These are phyloP conservation scores for Timandra comae DNA, from an alignment of 2,888 invertebrate species.

Conservation along the genomic window DNA sequence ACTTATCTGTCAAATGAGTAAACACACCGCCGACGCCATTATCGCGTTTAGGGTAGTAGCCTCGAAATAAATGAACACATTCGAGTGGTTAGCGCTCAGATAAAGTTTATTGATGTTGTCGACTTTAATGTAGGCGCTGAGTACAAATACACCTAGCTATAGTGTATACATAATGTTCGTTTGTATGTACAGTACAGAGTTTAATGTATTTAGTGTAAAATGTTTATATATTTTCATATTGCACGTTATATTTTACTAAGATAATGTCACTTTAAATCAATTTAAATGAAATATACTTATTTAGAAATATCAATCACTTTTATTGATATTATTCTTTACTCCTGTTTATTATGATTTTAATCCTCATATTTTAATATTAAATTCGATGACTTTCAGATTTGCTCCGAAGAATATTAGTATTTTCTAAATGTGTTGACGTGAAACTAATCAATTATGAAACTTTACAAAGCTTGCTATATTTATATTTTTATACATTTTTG, in stretches of 20 bases:
- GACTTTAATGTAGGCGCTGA: constrained; percentile 42
- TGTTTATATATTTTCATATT: constrained; percentile 24
- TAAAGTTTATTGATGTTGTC: constrained; percentile 56
- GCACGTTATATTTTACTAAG: constrained; percentile 30
- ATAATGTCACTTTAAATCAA: constrained; percentile 22
- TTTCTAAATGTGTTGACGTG: constrained; percentile 36
- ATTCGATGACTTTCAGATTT: constrained; percentile 54
- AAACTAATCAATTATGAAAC: constrained; percentile 7
- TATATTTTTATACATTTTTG: constrained; percentile 7
- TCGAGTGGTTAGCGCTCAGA: constrained; percentile 50
- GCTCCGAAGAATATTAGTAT: constrained; percentile 73
- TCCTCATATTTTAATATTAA: constrained; percentile 5
- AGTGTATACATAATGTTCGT: constrained; percentile 25
- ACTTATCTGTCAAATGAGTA: constrained; percentile 59
- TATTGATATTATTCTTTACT: constrained; percentile 19
- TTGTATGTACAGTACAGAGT: constrained; percentile 26
- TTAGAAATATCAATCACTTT: constrained; percentile 21
- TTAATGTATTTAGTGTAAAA: constrained; percentile 26
- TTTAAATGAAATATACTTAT: constrained; percentile 39
- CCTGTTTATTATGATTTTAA: constrained; percentile 11
- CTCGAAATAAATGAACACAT: constrained; percentile 52
- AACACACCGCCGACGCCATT: constrained; percentile 42
- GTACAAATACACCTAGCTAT: constrained; percentile 30
- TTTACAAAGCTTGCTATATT: background rate
- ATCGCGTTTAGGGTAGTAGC: constrained; percentile 47